Base-by-base conservation (phyloP, 2,113 vertebrate genomes). In the Microtus oregoni region DNA sequence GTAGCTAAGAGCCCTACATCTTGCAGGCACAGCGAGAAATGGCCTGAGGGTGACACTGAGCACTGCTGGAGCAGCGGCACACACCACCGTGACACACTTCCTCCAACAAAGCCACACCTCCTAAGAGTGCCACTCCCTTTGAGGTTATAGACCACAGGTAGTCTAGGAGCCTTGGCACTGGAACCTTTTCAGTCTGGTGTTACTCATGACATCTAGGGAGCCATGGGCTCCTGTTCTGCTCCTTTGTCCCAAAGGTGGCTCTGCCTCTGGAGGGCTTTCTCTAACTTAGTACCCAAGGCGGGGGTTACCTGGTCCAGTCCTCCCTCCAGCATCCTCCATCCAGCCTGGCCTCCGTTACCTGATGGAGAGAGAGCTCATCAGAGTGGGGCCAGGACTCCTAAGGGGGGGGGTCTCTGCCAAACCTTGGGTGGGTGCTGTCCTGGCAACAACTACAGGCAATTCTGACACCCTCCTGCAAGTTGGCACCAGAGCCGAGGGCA, bases 401-500 rank as follows among this genome's bases (percentile, higher is more conserved):
- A 4, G 1, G 5, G 72, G 76, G 70, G 76, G 47, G 22, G 47
- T 9, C 35, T 20, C 4, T 20, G 3, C 24, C 63, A 44, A 52
- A 35, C 41, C 3, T 26, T 38, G 35, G 26, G 26, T 35, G 73
- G 38, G 19, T 12, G 7, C 55, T 9, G 24, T 24, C 35, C 19
- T 24, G 7, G 8, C 32, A 32, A 20, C 50, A 79, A 30, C 77
- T 35, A 20, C 10, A 81, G 11, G 78, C 78, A 38, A 5, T 38
- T 81, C 78, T 38, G 35, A 55, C 22, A 32, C 11, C 22, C 5
- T 32, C 20, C 38, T 22, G 20, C 24, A 52, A 35, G 8, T 41
- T 4, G 14, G 4, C 9, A 2, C 73, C 41, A 0, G 1, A 44
- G 58, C 38, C 19, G 58, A 2, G n/a, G 73, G 65, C 15, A 5